A percentile compares a stretch with the other conserved stretches of the same genome.
Conservation (phyloP, 2,797 vertebrate species). For the Alauda arvensis region DNA sequence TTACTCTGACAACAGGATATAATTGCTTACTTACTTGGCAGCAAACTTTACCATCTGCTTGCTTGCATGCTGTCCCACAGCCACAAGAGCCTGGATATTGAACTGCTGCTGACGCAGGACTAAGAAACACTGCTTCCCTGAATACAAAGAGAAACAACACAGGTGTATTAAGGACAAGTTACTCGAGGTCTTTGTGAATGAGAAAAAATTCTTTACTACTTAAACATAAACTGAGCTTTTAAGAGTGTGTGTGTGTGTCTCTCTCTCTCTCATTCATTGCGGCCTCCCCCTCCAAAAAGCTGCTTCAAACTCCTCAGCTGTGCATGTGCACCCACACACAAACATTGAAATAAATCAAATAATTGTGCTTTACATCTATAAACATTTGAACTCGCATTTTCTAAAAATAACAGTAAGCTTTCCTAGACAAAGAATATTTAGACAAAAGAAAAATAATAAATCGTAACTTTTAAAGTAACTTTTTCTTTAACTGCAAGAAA, state of each 20-base stretch:
- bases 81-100: slow-evolving; percentile 93
- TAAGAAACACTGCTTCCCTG: slow-evolving; percentile 97
- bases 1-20: slow-evolving; percentile 88
- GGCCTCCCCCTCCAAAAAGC: neutral
- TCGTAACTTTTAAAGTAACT: neutral
- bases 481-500: neutral
- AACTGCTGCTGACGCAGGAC: slow-evolving; percentile 98
- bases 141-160: slow-evolving; percentile 64
- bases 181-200: slow-evolving; percentile 51
- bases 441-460: neutral
- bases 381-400: neutral
- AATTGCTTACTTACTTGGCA: slow-evolving; percentile 95
- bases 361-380: neutral
- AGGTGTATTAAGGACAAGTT: slow-evolving; percentile 63
- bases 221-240: neutral
- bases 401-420: neutral
- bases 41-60: slow-evolving; percentile 99
- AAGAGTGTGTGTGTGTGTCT: accelerated
- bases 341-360: neutral
- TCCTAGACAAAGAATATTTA: neutral
- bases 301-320: neutral
- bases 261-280: accelerated
- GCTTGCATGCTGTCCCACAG: slow-evolving; percentile 97
- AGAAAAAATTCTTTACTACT: slow-evolving; percentile 43
- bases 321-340: neutral